These are phyloP conservation scores for Formicarius rufipectus DNA, from an alignment of 2,113 vertebrate genomes.

Conservation along the genomic window DNA sequence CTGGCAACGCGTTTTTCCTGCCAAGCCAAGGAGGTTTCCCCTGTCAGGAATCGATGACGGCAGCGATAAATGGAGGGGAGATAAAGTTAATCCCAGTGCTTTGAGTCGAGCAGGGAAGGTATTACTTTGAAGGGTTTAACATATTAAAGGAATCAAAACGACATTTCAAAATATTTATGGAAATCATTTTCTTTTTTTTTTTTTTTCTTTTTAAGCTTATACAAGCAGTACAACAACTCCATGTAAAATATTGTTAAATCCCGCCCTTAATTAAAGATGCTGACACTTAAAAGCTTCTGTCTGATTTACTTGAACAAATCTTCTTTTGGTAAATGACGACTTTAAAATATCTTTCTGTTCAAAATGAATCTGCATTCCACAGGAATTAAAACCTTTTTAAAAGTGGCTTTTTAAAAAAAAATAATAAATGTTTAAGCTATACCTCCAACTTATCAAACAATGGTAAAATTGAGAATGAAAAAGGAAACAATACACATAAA, in stretches of 20 bases:
- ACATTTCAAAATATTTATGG: conserved; percentile 65
- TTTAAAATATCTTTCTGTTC: conserved; percentile 21
- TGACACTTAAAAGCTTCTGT: conserved; percentile 60
- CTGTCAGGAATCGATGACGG: conserved; percentile 53
- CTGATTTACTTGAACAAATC: conserved; percentile 36
- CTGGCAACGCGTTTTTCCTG: conserved; percentile 47
- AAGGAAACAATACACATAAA: background rate
- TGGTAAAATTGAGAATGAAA: background rate
- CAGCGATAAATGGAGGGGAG: conserved; percentile 44
- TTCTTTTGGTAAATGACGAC: conserved; percentile 11
- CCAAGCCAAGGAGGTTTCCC: conserved; percentile 48
- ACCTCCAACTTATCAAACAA: background rate
- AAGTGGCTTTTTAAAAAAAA: background rate
- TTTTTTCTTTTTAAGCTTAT: conserved; percentile 16
- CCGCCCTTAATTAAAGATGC: conserved; percentile 54
- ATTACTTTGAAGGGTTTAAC: conserved; percentile 70
- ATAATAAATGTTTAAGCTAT: background rate
- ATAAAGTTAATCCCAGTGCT: conserved; percentile 62
- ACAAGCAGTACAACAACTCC: conserved; percentile 62
- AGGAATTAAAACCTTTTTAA: background rate
- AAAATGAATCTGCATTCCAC: background rate
- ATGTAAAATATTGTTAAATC: conserved; percentile 53
- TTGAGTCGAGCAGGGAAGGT: conserved; percentile 53
- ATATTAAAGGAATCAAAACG: conserved; percentile 53
- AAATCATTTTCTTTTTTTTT: background rate